Evolutionary conservation across 2,888 invertebrate species (phyloP).

Genomic region (Trissonchulus sp.): DNA sequence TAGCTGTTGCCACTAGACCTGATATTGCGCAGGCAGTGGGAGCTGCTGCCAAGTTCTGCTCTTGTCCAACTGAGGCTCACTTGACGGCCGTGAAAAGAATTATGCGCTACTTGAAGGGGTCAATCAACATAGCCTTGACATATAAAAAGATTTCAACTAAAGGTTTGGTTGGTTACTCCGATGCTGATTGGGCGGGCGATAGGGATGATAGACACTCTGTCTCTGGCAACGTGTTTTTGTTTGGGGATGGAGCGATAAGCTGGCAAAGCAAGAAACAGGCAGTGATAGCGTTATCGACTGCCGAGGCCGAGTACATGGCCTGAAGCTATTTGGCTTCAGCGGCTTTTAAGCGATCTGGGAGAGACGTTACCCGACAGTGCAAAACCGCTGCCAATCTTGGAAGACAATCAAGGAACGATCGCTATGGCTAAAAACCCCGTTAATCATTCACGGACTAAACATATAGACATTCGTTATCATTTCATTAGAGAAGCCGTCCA

Average conservation of each 20-base stretch:
- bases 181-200: no score
- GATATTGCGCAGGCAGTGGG: conserved; percentile 25
- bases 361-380: conserved; percentile 13
- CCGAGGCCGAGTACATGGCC: conserved; percentile 51
- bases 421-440: conserved; percentile 19
- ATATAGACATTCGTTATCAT: no score
- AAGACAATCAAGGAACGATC: conserved; percentile 22
- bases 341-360: conserved; percentile 27
- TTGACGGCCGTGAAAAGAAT: conserved; percentile 35
- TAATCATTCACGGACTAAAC: background rate
- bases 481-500: conserved; percentile 1
- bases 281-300: conserved; percentile 41
- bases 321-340: conserved; percentile 37
- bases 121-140: no score
- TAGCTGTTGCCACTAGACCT: background rate
- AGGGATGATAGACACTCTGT: conserved; percentile 37
- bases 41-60: background rate
- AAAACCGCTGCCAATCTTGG: background rate
- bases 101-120: conserved; percentile 29
- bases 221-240: conserved; percentile 43
- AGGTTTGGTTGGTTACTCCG: no score
- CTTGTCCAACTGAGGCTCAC: conserved; percentile 33
- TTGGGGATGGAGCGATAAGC: conserved; percentile 42
- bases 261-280: conserved; percentile 49
- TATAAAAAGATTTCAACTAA: background rate